Evolutionary conservation across 2,113 vertebrate genomes (phyloP), one percentile per base, ranked within the genome.

Genomic region (Notiomystis cincta): DNA sequence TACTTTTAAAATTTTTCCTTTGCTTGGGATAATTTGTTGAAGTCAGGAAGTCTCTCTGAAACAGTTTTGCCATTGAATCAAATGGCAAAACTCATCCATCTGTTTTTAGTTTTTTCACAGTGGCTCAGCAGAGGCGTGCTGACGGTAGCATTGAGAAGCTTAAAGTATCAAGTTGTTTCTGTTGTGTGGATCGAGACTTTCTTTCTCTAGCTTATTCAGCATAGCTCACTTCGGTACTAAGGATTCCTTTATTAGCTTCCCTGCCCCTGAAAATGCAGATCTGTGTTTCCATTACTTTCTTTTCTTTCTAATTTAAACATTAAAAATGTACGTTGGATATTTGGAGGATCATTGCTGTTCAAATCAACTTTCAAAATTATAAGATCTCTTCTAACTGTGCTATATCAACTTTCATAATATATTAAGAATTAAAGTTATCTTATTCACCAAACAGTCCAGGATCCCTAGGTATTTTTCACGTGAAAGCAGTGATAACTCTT

Each of bases 81-180:
- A 94, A 56, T 44, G 19, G 24, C 57, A 76, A 50, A 94, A 47
- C n/a, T 60, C 24, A 81, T 62, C 47, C 56, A 40, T 48, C 67
- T 71, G 69, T 40, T 82, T 40, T 83, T 71, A 67, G 64, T 33
- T 87, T 89, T 95, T 84, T 79, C 56, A 17, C n/a, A 30, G 33
- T 40, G 53, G 73, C 53, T 87, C 48, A 67, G 65, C 69, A 91
- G 91, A 79, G 51, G 60, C 1, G 0, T 79, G 83, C 89, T 89
- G 81, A 94, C n/a, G 8, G 66, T 82, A 56, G 75, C 4, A 3
- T 60, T 1, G 3, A 58, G 67, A 54, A 95, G 84, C 78, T 96
- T 88, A 82, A 37, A 73, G 70, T 87, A 91, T 85, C 73, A 47
- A 51, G 82, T 88, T 88, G 45, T 83, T 93, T 92, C 87, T 88